Conservation (phyloP, 2,797 vertebrate species). For the Esox masquinongy region DNA sequence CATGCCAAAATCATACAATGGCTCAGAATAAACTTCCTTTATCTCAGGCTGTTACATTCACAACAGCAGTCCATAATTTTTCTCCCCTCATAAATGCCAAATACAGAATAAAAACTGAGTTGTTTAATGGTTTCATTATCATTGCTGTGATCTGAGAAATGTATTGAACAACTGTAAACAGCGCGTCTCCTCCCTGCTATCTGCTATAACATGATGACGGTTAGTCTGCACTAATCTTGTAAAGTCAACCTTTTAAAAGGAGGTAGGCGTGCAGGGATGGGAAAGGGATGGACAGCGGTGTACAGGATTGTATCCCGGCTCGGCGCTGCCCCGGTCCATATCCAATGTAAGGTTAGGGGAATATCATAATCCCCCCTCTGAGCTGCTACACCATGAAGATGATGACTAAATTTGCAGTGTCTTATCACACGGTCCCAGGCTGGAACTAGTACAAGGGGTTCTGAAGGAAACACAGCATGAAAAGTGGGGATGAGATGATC, state of each 20-base stretch:
- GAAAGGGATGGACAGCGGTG: slow-evolving; percentile 65
- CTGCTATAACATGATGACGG: slow-evolving; percentile 71
- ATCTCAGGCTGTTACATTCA: too few species aligned
- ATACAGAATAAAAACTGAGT: slow-evolving; percentile 5
- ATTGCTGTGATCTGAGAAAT: slow-evolving; percentile 65
- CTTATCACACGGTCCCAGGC: slow-evolving; percentile 98
- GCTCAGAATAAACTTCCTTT: not conserved
- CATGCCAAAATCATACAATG: not conserved
- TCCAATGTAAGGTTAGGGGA: slow-evolving; percentile 96
- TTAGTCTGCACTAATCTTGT: slow-evolving; percentile 81
- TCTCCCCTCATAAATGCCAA: slow-evolving; percentile 16
- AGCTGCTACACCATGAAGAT: slow-evolving; percentile 87
- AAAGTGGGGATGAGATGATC: slow-evolving; percentile 90
- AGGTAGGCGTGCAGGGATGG: slow-evolving; percentile 30
- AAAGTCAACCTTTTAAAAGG: slow-evolving; percentile 80
- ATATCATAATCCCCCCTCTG: slow-evolving; percentile 94
- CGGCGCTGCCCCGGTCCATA: slow-evolving; percentile 83
- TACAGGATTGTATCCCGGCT: slow-evolving; percentile 79
- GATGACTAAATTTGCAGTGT: slow-evolving; percentile 99
- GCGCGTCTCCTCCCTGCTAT: slow-evolving; percentile 71
- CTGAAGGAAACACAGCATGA: slow-evolving; percentile 89
- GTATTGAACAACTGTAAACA: slow-evolving; percentile 73
- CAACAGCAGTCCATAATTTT: not conserved
- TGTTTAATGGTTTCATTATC: slow-evolving; percentile 70
- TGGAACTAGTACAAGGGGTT: slow-evolving; percentile 91